Percentiles rank a stretch among this genome's conserved stretches.
phyloP scores from a whole-genome alignment of 2,888 invertebrate genomes.

The Geotrupes spiniger region DNA sequence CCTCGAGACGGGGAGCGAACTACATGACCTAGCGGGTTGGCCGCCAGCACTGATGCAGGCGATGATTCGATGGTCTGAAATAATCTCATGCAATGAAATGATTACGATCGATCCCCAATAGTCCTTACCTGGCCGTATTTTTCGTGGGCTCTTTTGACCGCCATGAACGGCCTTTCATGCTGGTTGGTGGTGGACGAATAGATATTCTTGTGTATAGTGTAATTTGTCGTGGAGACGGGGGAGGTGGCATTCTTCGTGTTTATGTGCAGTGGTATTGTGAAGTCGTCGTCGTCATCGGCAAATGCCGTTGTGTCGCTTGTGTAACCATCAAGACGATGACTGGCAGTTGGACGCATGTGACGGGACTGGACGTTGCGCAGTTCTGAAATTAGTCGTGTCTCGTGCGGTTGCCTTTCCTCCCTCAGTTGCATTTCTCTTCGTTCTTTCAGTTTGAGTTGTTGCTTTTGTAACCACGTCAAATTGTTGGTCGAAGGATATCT shows the following conservation, averaged over 20 bases:
- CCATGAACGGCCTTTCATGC: constrained; percentile 62
- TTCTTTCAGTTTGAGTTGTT: constrained; percentile 78
- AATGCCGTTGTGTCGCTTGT: constrained; percentile 77
- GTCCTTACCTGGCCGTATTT: constrained; percentile 45
- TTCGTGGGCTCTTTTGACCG: constrained; percentile 59
- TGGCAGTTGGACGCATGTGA: constrained; percentile 48
- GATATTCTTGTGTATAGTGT: constrained; percentile 28
- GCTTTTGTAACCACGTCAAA: constrained; percentile 77
- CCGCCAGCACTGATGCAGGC: constrained; percentile 41
- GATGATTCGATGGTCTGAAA: constrained; percentile 30
- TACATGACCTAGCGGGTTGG: constrained; percentile 45
- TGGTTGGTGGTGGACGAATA: constrained; percentile 43
- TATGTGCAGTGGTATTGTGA: constrained; percentile 67
- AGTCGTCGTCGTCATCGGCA: constrained; percentile 72
- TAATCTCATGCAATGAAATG: neutral
- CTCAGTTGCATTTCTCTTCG: constrained; percentile 70
- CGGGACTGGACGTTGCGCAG: constrained; percentile 54
- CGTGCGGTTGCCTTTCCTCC: constrained; percentile 70
- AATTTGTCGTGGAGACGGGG: constrained; percentile 30
- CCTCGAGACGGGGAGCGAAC: constrained; percentile 33
- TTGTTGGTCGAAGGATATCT: constrained; percentile 41
- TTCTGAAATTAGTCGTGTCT: constrained; percentile 61
- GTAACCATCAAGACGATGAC: constrained; percentile 67
- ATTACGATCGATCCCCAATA: no score
- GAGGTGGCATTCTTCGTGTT: constrained; percentile 52